Conservation (phyloP, 2,113 vertebrate species). For the Lophius piscatorius region DNA sequence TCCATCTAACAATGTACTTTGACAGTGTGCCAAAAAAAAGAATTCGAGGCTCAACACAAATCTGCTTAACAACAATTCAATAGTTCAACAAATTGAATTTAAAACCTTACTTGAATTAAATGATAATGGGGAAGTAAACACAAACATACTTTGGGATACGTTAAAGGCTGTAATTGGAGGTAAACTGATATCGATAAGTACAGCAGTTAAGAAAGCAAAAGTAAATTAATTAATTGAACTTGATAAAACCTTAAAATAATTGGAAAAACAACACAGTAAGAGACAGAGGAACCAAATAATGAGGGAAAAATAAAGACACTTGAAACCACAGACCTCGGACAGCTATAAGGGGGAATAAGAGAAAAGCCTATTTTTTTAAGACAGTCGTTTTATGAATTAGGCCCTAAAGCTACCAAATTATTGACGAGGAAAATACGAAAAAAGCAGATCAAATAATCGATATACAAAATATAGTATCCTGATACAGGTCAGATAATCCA, state of each 20-base stretch:
- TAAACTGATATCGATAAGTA: not conserved
- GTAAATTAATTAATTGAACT: not conserved
- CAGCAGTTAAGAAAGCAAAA: not conserved
- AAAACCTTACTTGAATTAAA: too few relatives aligned
- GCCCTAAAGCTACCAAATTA: not conserved
- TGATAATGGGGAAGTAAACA: too few relatives aligned
- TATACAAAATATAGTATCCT: slow-evolving; percentile 2
- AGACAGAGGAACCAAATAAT: not conserved
- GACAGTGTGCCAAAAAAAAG: too few relatives aligned
- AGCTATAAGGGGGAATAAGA: too few relatives aligned
- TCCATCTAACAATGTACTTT: too few relatives aligned
- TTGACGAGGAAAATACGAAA: not conserved
- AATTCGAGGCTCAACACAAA: too few relatives aligned
- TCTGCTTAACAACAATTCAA: too few relatives aligned
- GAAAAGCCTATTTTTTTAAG: not conserved
- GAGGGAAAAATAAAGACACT: not conserved
- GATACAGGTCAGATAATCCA: not conserved
- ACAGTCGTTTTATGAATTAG: slow-evolving; percentile 1
- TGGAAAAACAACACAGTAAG: slow-evolving; percentile 1
- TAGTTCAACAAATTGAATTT: too few relatives aligned
- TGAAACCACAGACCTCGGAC: not conserved
- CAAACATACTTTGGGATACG: too few relatives aligned
- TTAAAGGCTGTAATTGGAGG: not conserved
- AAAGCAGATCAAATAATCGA: not conserved
- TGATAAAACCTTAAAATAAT: not conserved